Base-by-base conservation (phyloP, 2,888 invertebrate genomes). In the Philaethria dido region DNA sequence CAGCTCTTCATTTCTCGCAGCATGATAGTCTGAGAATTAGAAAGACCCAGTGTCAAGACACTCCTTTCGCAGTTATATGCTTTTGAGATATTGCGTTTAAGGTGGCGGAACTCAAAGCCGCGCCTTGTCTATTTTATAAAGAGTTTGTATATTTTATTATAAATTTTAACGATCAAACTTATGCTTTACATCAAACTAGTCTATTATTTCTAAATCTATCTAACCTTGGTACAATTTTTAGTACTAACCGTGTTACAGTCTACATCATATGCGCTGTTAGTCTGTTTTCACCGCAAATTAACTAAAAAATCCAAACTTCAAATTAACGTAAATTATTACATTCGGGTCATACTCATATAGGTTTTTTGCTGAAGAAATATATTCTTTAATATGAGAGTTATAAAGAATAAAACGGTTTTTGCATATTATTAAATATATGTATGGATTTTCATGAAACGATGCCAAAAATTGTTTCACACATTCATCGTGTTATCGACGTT, bases 291-390 rank as follows among this genome's bases (percentile, higher is more conserved):
- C 9, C 48, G 4, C 11, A 13, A 39, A 39, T 13, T 13, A 13
- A 39, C 39, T 39, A 11, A 13, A 39, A 39, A 39, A 11, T 13
- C 39, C 39, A 13, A 39, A 39, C 13, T 48, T 45, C 67, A 63
- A 63, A 63, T 67, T 63, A 52, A 50, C 50, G 59, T 59, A 67
- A 67, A 39, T 63, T 59, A 59, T 67, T 67, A 29, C 52, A 48
- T 39, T 67, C 59, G 59, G 67, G 45, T 47, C 20, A 62, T 20
- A 18, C 44, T 18, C 18, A 16, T 16, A 60, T 18, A 13, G 14
- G 25, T 13, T 14, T 8, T n/a, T 11, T 13, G 18, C 25, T 44
- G 33, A 8, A 22, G 25, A 11, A 63, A 25, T 63, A 52, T 57
- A 11, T 33, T 18, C 36, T 44, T 50, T 59, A 63, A 52, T 3